Evolutionary conservation across 2,113 vertebrate genomes (phyloP), one percentile per base, ranked within the genome.

Genomic region (Trichechus manatus): DNA sequence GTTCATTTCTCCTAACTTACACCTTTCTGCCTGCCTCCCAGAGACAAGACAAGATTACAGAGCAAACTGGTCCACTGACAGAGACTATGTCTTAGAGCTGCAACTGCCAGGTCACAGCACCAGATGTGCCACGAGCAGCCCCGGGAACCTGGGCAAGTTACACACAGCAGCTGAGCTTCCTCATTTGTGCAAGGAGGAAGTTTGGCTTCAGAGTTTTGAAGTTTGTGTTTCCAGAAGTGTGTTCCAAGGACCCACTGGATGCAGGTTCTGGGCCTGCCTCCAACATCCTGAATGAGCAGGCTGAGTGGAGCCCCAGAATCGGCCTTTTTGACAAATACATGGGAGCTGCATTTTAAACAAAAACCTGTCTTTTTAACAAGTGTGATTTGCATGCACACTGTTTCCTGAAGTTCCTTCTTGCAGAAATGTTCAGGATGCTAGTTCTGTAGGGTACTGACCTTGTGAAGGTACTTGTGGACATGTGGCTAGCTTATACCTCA

Each of bases 341-440:
- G 47, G 47, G 47, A 47, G 6, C 47, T 47, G 15, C 19, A 79
- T 77, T 33, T 91, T 79, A 6, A 72, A 44, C 20, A 44, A 22
- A 47, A 23, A 14, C 23, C 4, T 13, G 53, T 11, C 53, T 56
- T 56, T 56, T 33, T 33, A 36, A 6, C 53, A 56, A 56, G 53
- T 56, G 13, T 33, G 27, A 68, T 27, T 31, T 14, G 3, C 19
- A 25, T 3, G 6, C 6, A 4, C 0, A 0, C 1, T 79, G 0
- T 47, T 86, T 79, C 64, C 63, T 33, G 11, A 70, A 70, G 63
- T 56, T 82, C 14, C 9, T 27, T 14, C 78, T 33, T 59, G 85
- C 11, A 75, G 83, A 81, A n/a, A 56, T 50, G 6, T 6, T 91
- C n/a, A n/a, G 59, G 56, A 4, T 15, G 11, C 19, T 9, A 19